phyloP scores from a whole-genome alignment of 2,888 invertebrate species.

The Scaptomyza tumidula region DNA sequence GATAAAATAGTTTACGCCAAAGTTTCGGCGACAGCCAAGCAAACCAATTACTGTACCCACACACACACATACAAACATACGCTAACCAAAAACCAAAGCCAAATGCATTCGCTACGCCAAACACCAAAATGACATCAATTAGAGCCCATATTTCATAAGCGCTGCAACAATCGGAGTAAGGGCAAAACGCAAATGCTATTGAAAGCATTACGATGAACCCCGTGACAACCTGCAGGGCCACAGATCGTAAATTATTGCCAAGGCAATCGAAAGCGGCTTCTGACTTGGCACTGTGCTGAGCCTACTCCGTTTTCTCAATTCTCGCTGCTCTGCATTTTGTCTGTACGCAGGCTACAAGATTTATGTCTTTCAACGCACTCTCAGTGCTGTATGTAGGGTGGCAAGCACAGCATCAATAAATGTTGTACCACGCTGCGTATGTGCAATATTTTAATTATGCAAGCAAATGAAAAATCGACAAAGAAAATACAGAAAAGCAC shows the following conservation, averaged over 20 bases:
- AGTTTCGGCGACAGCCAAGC: constrained; percentile 52
- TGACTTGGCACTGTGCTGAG: constrained; percentile 28
- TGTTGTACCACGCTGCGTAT: constrained; percentile 64
- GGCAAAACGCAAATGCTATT: constrained; percentile 55
- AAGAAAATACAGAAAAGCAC: constrained; percentile 14
- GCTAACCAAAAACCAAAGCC: constrained; percentile 17
- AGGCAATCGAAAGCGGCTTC: constrained; percentile 52
- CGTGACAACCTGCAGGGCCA: constrained; percentile 41
- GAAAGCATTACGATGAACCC: constrained; percentile 60
- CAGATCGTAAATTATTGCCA: constrained; percentile 58
- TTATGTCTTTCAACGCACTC: constrained; percentile 54
- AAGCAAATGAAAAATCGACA: constrained; percentile 61
- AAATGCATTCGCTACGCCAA: constrained; percentile 50
- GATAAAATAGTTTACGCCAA: constrained; percentile 55
- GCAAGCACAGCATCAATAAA: constrained; percentile 49
- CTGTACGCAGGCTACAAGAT: constrained; percentile 40
- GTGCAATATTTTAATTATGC: constrained; percentile 68
- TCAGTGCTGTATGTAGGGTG: constrained; percentile 19
- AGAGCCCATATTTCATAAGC: constrained; percentile 61
- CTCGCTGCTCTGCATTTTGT: constrained; percentile 20
- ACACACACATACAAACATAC: neutral
- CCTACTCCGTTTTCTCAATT: constrained; percentile 1
- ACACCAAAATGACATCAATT: constrained; percentile 62
- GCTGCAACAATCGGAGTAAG: constrained; percentile 16
- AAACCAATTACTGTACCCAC: constrained; percentile 50